phyloP scores from a whole-genome alignment of 2,797 vertebrate species.

The Lophius americanus region DNA sequence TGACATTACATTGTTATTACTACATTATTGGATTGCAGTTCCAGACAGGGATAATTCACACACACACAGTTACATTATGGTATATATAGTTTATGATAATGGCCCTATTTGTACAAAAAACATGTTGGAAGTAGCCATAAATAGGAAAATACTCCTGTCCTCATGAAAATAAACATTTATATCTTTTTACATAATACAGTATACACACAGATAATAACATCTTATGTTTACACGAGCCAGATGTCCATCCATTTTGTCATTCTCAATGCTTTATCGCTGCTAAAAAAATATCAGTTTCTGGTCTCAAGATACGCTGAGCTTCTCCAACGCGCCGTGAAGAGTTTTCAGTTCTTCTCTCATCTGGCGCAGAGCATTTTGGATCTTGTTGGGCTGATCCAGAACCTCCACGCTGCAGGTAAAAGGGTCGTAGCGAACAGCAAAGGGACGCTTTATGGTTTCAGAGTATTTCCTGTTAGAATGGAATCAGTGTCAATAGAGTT shows the following conservation, averaged over 20 bases:
- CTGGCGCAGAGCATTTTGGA: constrained; percentile 77
- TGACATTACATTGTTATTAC: no score
- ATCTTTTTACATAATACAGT: no score
- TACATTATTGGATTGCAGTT: no score
- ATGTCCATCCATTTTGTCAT: not conserved
- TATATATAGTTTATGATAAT: no score
- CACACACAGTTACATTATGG: no score
- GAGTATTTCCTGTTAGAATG: constrained; percentile 78
- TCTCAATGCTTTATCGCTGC: not conserved
- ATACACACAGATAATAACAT: no score
- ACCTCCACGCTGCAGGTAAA: constrained; percentile 84
- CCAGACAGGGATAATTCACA: no score
- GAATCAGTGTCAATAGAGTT: not conserved
- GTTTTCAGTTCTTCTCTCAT: constrained; percentile 83
- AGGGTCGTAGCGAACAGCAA: constrained; percentile 80
- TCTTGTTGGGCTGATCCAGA: constrained; percentile 79
- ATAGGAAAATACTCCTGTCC: no score
- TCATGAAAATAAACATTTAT: no score
- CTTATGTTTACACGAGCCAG: not conserved
- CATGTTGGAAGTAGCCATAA: no score
- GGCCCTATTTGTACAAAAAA: no score
- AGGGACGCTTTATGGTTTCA: constrained; percentile 81
- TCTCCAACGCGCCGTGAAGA: constrained; percentile 82
- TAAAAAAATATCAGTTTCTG: not conserved
- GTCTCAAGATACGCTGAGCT: constrained; percentile 65